phyloP scores from a whole-genome alignment of 2,888 invertebrate genomes.

The Scelioninae gen. 2 region DNA sequence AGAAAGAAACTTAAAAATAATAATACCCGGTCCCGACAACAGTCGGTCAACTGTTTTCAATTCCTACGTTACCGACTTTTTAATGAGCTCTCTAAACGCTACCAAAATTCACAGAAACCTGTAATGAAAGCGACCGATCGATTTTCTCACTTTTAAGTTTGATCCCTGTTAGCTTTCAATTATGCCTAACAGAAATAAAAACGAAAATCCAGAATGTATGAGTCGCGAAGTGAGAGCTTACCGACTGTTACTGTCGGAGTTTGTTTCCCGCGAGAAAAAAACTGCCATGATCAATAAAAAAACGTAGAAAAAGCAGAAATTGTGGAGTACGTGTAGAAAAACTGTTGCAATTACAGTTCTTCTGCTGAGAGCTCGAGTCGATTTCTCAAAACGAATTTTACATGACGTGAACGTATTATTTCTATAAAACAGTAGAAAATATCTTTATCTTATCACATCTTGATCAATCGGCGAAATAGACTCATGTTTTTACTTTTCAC shows the following conservation, averaged over 20 bases:
- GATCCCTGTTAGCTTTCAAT: too few species aligned
- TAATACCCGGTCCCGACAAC: neutral
- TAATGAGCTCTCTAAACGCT: neutral
- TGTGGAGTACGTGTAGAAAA: too few species aligned
- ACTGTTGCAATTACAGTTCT: too few species aligned
- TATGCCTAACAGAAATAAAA: too few species aligned
- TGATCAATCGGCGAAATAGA: slow-evolving; percentile 28
- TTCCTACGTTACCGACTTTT: slow-evolving; percentile 28
- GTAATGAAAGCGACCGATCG: neutral
- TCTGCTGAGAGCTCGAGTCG: slow-evolving; percentile 1
- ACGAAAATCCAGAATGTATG: neutral
- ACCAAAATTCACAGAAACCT: neutral
- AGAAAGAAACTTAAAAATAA: too few species aligned
- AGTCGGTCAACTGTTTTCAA: neutral
- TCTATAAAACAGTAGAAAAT: slow-evolving; percentile 29
- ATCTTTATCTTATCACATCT: slow-evolving; percentile 14
- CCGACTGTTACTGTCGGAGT: slow-evolving; percentile 3
- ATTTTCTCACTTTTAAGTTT: slow-evolving; percentile 7
- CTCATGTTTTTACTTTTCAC: slow-evolving; percentile 24
- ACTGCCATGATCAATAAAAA: too few species aligned
- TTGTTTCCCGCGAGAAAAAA: neutral
- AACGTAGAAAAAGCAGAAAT: too few species aligned
- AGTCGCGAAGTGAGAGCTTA: slow-evolving; percentile 24
- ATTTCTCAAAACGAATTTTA: slow-evolving; percentile 11
- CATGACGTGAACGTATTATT: slow-evolving; percentile 38